phyloP scores from a whole-genome alignment of 2,113 vertebrate species.

The Meleagris gallopavo region DNA sequence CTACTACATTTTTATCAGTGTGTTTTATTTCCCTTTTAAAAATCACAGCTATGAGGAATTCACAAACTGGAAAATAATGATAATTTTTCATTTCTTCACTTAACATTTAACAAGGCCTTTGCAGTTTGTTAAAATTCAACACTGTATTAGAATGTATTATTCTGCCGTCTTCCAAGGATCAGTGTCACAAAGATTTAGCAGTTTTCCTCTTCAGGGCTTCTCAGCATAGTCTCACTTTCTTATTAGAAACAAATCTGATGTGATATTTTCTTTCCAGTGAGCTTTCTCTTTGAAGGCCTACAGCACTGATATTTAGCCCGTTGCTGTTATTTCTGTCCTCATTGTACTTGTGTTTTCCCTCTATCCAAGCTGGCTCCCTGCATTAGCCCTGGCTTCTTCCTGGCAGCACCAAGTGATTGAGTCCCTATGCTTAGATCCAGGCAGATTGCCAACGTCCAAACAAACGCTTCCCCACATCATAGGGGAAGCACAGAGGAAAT shows the following conservation, averaged over 20 bases:
- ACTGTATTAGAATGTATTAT: conserved; percentile 50
- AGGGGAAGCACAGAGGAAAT: background rate
- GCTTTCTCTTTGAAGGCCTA: conserved; percentile 31
- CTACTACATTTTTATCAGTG: background rate
- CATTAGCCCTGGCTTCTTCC: background rate
- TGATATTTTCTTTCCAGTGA: conserved; percentile 33
- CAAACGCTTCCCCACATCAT: background rate
- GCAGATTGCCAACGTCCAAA: conserved; percentile 5
- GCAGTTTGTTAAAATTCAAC: conserved; percentile 29
- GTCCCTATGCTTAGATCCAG: background rate
- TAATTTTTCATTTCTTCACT: conserved; percentile 52
- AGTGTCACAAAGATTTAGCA: background rate
- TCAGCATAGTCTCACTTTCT: conserved; percentile 1
- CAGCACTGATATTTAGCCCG: background rate
- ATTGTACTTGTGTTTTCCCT: conserved; percentile 1
- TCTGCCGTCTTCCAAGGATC: conserved; percentile 14
- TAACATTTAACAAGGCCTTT: conserved; percentile 35
- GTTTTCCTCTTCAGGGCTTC: conserved; percentile 45
- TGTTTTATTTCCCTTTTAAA: conserved; percentile 47
- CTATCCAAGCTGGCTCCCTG: background rate
- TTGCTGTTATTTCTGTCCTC: background rate
- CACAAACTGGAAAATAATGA: conserved; percentile 14
- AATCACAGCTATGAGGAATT: background rate
- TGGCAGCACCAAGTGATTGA: background rate
- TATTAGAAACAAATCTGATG: conserved; percentile 30